phyloP scores from a whole-genome alignment of 2,797 vertebrate genomes.

The Neosalanx taihuensis region DNA sequence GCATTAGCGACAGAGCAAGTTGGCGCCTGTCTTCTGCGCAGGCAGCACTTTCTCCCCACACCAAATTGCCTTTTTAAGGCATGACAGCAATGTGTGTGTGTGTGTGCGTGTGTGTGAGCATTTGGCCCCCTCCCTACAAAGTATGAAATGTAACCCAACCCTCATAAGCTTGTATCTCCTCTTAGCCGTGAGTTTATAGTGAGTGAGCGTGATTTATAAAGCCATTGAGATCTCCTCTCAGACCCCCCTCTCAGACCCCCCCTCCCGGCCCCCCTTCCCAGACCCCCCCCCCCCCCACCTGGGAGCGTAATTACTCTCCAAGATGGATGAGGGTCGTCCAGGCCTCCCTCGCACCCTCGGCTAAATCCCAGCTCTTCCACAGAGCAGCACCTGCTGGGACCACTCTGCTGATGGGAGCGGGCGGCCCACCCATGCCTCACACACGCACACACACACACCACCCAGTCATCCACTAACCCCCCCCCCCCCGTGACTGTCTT shows the following conservation, averaged over 20 bases:
- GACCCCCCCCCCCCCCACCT: slow-evolving; percentile 16
- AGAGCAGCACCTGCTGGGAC: slow-evolving; percentile 4
- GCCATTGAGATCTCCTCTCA: slow-evolving; percentile 22
- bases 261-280: background rate
- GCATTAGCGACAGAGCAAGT: background rate
- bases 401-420: slow-evolving; percentile 14
- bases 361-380: slow-evolving; percentile 40
- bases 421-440: slow-evolving; percentile 10
- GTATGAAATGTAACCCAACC: slow-evolving; percentile 32
- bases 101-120: background rate
- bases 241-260: slow-evolving; percentile 4
- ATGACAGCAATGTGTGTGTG: slow-evolving; percentile 14
- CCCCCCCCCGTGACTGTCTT: background rate
- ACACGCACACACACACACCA: slow-evolving; percentile 12
- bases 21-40: slow-evolving; percentile 10
- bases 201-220: slow-evolving; percentile 46
- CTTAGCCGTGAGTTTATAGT: slow-evolving; percentile 25
- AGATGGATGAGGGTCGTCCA: slow-evolving; percentile 43
- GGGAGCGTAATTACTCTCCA: slow-evolving; percentile 52
- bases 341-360: slow-evolving; percentile 33
- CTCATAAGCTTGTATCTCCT: slow-evolving; percentile 24
- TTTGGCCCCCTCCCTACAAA: background rate
- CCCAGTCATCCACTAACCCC: slow-evolving; percentile 14
- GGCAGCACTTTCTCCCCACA: slow-evolving; percentile 13
- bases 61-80: slow-evolving; percentile 23